Conservation (phyloP, 2,888 invertebrate species). For the Chymomyza procnemis region DNA sequence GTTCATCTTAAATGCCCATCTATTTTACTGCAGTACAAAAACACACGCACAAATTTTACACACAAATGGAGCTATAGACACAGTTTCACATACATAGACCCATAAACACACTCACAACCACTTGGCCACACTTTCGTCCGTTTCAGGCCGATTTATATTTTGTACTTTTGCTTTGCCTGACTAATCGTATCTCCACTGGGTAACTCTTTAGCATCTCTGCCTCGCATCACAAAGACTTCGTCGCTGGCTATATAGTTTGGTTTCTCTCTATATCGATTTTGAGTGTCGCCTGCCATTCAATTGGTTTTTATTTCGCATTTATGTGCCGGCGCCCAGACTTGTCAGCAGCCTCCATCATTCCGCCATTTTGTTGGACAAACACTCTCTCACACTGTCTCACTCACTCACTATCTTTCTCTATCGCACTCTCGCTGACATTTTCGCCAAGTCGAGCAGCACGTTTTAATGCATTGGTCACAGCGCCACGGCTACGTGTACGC, state of each 20-base stretch:
- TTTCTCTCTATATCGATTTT: conserved; percentile 64
- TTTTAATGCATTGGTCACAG: conserved; percentile 59
- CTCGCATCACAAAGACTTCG: neutral
- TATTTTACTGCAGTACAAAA: conserved; percentile 53
- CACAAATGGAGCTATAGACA: neutral
- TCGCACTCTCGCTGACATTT: neutral
- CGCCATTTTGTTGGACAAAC: neutral
- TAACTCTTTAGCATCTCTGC: neutral
- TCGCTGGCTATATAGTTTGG: conserved; percentile 10
- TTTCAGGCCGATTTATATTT: conserved; percentile 53
- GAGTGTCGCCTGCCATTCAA: conserved; percentile 73
- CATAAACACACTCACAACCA: conserved; percentile 39
- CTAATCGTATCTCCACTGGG: neutral
- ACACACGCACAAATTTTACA: conserved; percentile 37
- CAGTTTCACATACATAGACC: neutral
- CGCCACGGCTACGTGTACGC: conserved; percentile 5
- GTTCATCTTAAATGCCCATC: conserved; percentile 65
- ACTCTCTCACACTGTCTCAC: neutral
- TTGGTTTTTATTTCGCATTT: conserved; percentile 70
- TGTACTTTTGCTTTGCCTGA: conserved; percentile 20
- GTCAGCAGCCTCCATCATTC: neutral
- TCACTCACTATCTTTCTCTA: conserved; percentile 1
- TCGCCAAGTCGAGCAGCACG: conserved; percentile 47
- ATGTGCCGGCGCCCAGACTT: conserved; percentile 47
- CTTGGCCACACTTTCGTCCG: neutral